phyloP scores from a whole-genome alignment of 2,797 vertebrate species.

The Gymnocypris eckloni region DNA sequence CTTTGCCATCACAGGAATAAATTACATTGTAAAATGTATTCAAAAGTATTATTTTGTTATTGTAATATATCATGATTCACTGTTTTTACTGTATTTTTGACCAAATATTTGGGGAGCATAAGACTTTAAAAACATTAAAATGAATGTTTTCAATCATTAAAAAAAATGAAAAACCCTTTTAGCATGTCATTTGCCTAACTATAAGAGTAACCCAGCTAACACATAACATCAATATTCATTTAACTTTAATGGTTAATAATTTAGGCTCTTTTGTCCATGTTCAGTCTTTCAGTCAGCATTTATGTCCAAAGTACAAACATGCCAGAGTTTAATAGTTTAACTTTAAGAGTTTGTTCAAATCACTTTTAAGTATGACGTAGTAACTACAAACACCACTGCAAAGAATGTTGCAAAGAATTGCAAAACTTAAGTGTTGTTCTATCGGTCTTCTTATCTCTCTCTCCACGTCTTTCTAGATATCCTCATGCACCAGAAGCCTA shows the following conservation, averaged over 20 bases:
- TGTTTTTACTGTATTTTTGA: too few relatives aligned
- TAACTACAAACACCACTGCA: background rate
- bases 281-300: background rate
- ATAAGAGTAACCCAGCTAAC: too few relatives aligned
- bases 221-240: background rate
- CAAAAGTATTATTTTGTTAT: too few relatives aligned
- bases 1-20: too few relatives aligned
- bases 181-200: too few relatives aligned
- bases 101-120: too few relatives aligned
- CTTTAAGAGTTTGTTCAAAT: background rate
- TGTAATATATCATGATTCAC: too few relatives aligned
- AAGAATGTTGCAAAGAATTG: slow-evolving; percentile 6
- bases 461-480: slow-evolving; percentile 24
- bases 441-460: slow-evolving; percentile 28
- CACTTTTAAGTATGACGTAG: background rate
- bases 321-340: background rate
- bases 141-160: too few relatives aligned
- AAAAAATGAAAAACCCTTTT: too few relatives aligned
- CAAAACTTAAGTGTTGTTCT: slow-evolving; percentile 14
- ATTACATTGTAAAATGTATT: too few relatives aligned
- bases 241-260: background rate
- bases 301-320: background rate
- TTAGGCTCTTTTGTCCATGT: background rate
- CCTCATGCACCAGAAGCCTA: slow-evolving; percentile 12
- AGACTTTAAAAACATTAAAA: too few relatives aligned